These are phyloP conservation scores for Andinoacara biseriatus DNA, from an alignment of 2,113 vertebrate genomes.

Conservation along the genomic window DNA sequence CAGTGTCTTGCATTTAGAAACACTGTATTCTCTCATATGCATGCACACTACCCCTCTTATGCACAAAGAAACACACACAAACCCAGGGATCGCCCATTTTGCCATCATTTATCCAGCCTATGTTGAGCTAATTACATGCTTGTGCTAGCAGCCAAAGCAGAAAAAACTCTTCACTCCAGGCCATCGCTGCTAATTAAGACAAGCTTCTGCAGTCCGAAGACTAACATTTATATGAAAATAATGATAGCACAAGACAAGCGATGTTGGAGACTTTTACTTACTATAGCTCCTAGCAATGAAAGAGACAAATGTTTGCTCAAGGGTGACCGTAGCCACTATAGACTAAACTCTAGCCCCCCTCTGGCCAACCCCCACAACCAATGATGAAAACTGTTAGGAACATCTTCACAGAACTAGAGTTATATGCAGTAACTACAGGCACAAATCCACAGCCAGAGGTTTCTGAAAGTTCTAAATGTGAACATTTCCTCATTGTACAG, in stretches of 20 bases:
- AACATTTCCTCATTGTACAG: not conserved
- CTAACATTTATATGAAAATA: constrained; percentile 4
- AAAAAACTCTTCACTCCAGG: constrained; percentile 39
- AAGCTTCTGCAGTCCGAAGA: constrained; percentile 30
- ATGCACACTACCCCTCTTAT: not conserved
- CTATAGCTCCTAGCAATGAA: not conserved
- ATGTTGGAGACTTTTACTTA: not conserved
- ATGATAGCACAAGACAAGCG: constrained; percentile 16
- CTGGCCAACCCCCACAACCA: not conserved
- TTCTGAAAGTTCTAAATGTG: not conserved
- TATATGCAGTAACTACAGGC: not conserved
- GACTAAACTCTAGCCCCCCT: not conserved
- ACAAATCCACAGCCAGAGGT: not conserved
- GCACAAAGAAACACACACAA: not conserved
- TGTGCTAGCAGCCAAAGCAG: constrained; percentile 5
- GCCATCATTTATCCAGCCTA: constrained; percentile 35
- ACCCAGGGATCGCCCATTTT: constrained; percentile 18
- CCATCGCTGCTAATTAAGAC: constrained; percentile 51
- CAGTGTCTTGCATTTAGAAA: constrained; percentile 6
- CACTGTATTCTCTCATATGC: not conserved
- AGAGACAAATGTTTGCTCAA: not conserved
- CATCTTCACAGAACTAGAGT: not conserved
- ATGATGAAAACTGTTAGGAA: not conserved
- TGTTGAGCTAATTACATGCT: constrained; percentile 46
- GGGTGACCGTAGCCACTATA: not conserved